These are phyloP conservation scores for Lochmaea capreae DNA, from an alignment of 2,888 invertebrate genomes.

Conservation along the genomic window DNA sequence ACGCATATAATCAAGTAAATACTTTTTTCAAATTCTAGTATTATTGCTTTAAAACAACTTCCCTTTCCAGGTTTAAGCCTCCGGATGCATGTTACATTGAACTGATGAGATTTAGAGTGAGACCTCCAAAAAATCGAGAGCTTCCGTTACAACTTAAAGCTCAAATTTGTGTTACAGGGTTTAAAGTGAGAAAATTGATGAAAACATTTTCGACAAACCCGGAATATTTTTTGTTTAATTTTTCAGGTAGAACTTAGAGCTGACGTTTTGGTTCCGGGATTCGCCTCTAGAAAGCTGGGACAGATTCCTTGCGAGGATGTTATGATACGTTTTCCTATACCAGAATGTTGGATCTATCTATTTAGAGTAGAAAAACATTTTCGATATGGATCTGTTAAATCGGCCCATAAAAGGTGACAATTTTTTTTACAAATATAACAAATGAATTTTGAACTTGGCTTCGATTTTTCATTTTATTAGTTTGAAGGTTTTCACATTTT, in stretches of 20 bases:
- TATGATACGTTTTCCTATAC: slow-evolving; percentile 94
- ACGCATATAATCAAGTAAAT: slow-evolving; percentile 86
- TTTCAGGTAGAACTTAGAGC: slow-evolving; percentile 91
- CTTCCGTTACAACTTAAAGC: slow-evolving; percentile 95
- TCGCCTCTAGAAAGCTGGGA: slow-evolving; percentile 93
- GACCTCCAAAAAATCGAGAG: slow-evolving; percentile 95
- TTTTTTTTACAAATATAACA: neutral
- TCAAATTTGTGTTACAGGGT: slow-evolving; percentile 87
- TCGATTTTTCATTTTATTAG: no score
- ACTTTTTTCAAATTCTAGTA: slow-evolving; percentile 12
- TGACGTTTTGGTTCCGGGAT: slow-evolving; percentile 96
- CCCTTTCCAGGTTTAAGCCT: slow-evolving; percentile 84
- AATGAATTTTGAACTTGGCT: no score
- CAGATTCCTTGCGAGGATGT: slow-evolving; percentile 99
- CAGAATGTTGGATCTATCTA: slow-evolving; percentile 99
- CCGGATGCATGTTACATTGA: slow-evolving; percentile 99
- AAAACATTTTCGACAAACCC: neutral
- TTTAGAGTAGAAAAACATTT: slow-evolving; percentile 99
- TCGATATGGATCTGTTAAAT: slow-evolving; percentile 96
- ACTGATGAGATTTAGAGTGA: slow-evolving; percentile 93
- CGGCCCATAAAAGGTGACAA: slow-evolving; percentile 79
- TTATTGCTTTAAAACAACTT: neutral
- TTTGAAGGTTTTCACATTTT: neutral
- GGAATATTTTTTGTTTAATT: slow-evolving; percentile 19
- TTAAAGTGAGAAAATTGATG: slow-evolving; percentile 70